phyloP scores from a whole-genome alignment of 2,888 invertebrate species.

The Ennomos quercinarius region DNA sequence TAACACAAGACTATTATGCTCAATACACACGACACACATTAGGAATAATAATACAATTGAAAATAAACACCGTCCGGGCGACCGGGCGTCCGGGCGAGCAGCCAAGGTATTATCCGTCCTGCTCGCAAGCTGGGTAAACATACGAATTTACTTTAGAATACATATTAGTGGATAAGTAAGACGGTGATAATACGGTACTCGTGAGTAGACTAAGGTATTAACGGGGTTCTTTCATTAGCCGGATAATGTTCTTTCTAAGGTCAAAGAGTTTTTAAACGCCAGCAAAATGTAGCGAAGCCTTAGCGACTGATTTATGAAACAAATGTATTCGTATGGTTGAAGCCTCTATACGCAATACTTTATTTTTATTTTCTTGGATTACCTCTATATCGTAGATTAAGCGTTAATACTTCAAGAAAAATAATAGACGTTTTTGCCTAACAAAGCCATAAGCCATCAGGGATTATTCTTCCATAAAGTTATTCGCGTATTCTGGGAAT shows the following conservation, averaged over 20 bases:
- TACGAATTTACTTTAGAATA: slow-evolving; percentile 14
- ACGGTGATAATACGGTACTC: slow-evolving; percentile 4
- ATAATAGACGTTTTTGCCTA: background rate
- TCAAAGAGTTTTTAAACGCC: too few relatives aligned
- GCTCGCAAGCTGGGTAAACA: slow-evolving; percentile 37
- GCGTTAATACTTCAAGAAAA: background rate
- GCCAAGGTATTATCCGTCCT: slow-evolving; percentile 38
- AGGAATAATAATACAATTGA: slow-evolving; percentile 42
- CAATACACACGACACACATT: slow-evolving; percentile 34
- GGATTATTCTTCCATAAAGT: slow-evolving; percentile 10
- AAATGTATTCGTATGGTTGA: too few relatives aligned
- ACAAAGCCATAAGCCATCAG: slow-evolving; percentile 9
- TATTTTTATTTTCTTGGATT: too few relatives aligned
- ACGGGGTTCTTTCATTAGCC: too few relatives aligned
- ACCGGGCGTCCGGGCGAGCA: slow-evolving; percentile 23
- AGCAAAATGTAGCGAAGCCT: too few relatives aligned
- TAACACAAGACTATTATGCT: slow-evolving; percentile 20
- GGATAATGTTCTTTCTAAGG: too few relatives aligned
- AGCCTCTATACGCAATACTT: too few relatives aligned
- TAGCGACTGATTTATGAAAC: too few relatives aligned
- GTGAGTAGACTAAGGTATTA: too few relatives aligned
- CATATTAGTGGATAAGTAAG: slow-evolving; percentile 17
- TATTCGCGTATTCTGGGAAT: slow-evolving; percentile 6
- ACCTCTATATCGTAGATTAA: too few relatives aligned
- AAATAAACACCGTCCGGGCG: slow-evolving; percentile 35